Percentiles rank a stretch among this genome's conserved stretches.
These are phyloP conservation scores for Cydia fagiglandana DNA, from an alignment of 1,140 invertebrate genomes.

Conservation along the genomic window DNA sequence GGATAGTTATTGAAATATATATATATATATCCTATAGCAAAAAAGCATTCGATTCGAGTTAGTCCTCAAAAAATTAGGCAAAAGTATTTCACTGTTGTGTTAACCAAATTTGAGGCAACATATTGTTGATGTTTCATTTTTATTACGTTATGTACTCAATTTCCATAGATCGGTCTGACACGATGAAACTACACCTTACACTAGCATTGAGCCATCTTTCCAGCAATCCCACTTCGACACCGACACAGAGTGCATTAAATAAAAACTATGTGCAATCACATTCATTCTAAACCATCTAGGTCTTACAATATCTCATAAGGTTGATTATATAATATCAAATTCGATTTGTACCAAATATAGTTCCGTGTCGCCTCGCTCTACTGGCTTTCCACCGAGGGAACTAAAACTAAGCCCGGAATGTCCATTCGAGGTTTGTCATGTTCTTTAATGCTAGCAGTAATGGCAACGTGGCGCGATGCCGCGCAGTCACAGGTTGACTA, in stretches of 20 bases:
- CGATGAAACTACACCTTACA: conserved; percentile 37
- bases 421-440: conserved; percentile 44
- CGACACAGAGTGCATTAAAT: conserved; percentile 63
- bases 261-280: conserved; percentile 68
- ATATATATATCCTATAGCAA: no score
- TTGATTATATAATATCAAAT: conserved; percentile 61
- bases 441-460: conserved; percentile 55
- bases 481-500: conserved; percentile 69
- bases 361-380: conserved; percentile 41
- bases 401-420: conserved; percentile 43
- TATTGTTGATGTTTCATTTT: background rate
- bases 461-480: conserved; percentile 62
- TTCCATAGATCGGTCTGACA: background rate
- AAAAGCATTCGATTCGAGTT: no score
- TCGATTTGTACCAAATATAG: conserved; percentile 71
- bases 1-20: no score
- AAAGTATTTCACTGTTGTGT: no score
- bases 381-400: conserved; percentile 45
- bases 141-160: background rate
- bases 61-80: no score
- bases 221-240: conserved; percentile 33
- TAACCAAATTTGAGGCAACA: no score
- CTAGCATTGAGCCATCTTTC: conserved; percentile 43
- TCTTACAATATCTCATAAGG: conserved; percentile 54
- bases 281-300: conserved; percentile 55